phyloP scores from a whole-genome alignment of 2,797 vertebrate genomes.

The Melanotaenia maccullochi region DNA sequence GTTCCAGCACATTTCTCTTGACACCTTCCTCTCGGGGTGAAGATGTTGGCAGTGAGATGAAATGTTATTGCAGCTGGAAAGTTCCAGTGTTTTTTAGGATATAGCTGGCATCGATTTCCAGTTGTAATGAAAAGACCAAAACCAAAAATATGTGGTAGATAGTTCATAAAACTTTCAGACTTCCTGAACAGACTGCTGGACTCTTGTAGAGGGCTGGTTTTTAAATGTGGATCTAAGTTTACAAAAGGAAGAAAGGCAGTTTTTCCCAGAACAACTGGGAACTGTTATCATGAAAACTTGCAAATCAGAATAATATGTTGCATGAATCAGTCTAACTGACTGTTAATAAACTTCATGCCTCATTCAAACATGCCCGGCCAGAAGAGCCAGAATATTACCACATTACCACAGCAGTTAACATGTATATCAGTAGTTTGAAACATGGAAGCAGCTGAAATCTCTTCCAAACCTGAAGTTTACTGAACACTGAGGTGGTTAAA shows the following conservation, averaged over 20 bases:
- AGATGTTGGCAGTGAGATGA: background rate
- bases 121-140: constrained; percentile 16
- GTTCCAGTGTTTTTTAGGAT: background rate
- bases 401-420: too few species aligned
- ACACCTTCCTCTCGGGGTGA: background rate
- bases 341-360: too few species aligned
- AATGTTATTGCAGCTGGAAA: constrained; percentile 15
- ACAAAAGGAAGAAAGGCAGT: background rate
- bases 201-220: background rate
- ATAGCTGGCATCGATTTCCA: background rate
- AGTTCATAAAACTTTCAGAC: background rate
- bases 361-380: too few species aligned
- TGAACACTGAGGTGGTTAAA: too few species aligned
- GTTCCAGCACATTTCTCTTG: background rate
- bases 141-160: background rate
- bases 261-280: background rate
- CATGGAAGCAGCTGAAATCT: too few species aligned
- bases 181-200: background rate
- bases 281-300: background rate
- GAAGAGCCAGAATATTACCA: too few species aligned
- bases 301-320: background rate
- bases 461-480: too few species aligned
- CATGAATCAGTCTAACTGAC: too few species aligned
- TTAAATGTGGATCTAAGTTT: constrained; percentile 3
- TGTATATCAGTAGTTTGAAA: too few species aligned